Evolutionary conservation across 2,888 invertebrate species (phyloP).

Genomic region (Schizotus pectinicornis): DNA sequence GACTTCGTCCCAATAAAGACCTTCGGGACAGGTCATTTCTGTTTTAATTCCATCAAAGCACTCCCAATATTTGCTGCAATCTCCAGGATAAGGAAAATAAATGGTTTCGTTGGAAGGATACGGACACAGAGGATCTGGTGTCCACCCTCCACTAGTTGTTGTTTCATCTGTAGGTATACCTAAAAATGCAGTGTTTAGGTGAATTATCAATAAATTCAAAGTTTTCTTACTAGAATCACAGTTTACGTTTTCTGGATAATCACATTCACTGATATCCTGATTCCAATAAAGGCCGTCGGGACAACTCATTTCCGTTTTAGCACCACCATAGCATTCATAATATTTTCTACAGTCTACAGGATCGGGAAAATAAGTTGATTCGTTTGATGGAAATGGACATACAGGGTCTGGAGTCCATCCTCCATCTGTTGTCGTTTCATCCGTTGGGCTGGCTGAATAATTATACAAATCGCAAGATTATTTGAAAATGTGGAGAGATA

Average conservation of each 20-base stretch:
- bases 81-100: conserved; percentile 14
- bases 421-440: too few relatives aligned
- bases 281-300: conserved; percentile 25
- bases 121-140: conserved; percentile 20
- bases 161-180: too few relatives aligned
- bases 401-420: conserved; percentile 13
- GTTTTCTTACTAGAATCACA: neutral
- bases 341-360: conserved; percentile 20
- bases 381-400: conserved; percentile 15
- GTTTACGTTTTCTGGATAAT: conserved; percentile 16
- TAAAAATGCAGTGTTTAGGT: too few relatives aligned
- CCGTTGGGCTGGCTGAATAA: too few relatives aligned
- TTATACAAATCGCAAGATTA: neutral
- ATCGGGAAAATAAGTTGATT: conserved; percentile 8
- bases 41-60: conserved; percentile 17
- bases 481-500: neutral
- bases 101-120: conserved; percentile 6
- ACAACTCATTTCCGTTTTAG: conserved; percentile 4
- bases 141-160: neutral
- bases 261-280: conserved; percentile 21
- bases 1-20: conserved; percentile 26
- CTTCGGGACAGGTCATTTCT: conserved; percentile 9
- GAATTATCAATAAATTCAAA: too few relatives aligned
- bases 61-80: conserved; percentile 23
- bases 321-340: conserved; percentile 21